Evolutionary conservation across 2,113 vertebrate species (phyloP), one percentile per base, ranked within the genome.

Genomic region (Percopsis transmontana): DNA sequence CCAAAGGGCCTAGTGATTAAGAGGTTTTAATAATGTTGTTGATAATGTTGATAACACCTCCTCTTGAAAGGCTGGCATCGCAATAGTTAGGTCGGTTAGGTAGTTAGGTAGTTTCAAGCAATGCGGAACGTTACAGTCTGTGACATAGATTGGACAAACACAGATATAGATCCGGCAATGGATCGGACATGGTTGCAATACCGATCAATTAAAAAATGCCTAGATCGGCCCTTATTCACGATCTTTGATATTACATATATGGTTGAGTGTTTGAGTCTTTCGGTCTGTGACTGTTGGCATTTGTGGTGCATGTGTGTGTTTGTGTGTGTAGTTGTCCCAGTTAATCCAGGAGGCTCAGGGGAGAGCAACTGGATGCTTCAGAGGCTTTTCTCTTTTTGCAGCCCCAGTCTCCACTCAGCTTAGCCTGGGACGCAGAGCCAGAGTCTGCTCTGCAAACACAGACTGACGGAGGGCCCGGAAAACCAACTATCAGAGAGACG

Each of bases 341-440:
- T 82, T 88, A 88, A 86, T 85, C 81, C 61, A 50, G 55, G 55
- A 72, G 77, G 73, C 83, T 85, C 79, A 87, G 61, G 75, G 73
- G 70, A 87, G 72, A 82, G 79, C 77, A 75, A 83, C 70, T 81
- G 72, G 67, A 85, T 72, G 74, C 77, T 84, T 87, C 85, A 84
- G 82, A 82, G 75, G 82, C 76, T 89, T 85, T 85, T 82, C 65
- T 83, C 59, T 57, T 76, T 69, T 66, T 83, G 62, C 72, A 69
- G 68, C 39, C 75, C n/a, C n/a, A 64, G 44, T 40, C 51, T 57
- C 52, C 60, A 19, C 20, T 41, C 68, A 62, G 48, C 44, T 68
- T 52, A 66, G 24, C 41, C 51, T 42, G 15, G 20, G 3, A 27
- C 55, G 40, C 15, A 11, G 33, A 15, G 19, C 7, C 33, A 15